Conservation (phyloP, 2,888 invertebrate genomes). For the Cosmia trapezina region DNA sequence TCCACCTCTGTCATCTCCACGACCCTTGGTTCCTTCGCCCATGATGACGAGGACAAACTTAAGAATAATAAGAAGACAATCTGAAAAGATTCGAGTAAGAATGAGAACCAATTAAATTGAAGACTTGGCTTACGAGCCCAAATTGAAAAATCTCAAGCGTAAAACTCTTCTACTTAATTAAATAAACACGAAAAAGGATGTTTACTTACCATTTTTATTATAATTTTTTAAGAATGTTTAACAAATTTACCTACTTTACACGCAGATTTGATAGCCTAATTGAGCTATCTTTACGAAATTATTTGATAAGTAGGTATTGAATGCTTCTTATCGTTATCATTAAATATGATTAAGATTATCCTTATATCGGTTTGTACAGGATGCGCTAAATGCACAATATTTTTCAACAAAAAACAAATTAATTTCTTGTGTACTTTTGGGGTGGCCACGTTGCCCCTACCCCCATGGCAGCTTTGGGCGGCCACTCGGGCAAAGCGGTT, state of each 20-base stretch:
- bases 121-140: not conserved
- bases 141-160: not conserved
- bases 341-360: slow-evolving; percentile 44
- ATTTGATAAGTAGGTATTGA: slow-evolving; percentile 51
- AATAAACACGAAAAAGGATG: not conserved
- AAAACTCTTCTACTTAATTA: not conserved
- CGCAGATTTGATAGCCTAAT: slow-evolving; percentile 49
- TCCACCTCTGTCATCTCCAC: slow-evolving; percentile 80
- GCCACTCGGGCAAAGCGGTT: too few relatives aligned
- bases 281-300: slow-evolving; percentile 39
- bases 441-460: too few relatives aligned
- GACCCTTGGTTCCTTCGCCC: slow-evolving; percentile 66
- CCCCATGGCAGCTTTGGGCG: too few relatives aligned
- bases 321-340: slow-evolving; percentile 63
- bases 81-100: slow-evolving; percentile 65
- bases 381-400: slow-evolving; percentile 9
- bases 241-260: slow-evolving; percentile 14
- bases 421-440: too few relatives aligned
- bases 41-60: slow-evolving; percentile 64
- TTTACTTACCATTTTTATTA: slow-evolving; percentile 64
- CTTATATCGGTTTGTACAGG: slow-evolving; percentile 24
- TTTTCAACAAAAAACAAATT: too few relatives aligned
- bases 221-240: slow-evolving; percentile 27
- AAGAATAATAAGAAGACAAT: slow-evolving; percentile 65
- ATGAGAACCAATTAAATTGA: not conserved